Percentiles rank a stretch among this genome's conserved stretches.
These are phyloP conservation scores for Coboldia fuscipes DNA, from an alignment of 1,140 invertebrate species.

Conservation along the genomic window DNA sequence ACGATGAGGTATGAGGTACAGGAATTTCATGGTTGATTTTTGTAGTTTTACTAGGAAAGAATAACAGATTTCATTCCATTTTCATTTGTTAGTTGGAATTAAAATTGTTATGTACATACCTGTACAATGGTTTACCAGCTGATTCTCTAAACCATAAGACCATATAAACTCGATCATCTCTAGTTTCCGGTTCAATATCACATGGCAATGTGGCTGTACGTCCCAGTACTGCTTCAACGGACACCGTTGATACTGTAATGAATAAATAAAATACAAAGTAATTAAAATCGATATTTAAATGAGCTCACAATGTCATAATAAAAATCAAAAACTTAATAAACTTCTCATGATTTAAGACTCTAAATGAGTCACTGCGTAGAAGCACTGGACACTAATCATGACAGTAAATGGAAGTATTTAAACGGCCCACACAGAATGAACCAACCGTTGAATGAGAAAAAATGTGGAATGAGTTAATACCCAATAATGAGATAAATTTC, in stretches of 20 bases:
- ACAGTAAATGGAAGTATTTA: too few relatives aligned
- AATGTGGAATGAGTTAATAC: too few relatives aligned
- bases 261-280: slow-evolving; percentile 2
- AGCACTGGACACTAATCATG: too few relatives aligned
- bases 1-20: too few relatives aligned
- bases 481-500: too few relatives aligned
- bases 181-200: slow-evolving; percentile 50
- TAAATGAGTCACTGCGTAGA: too few relatives aligned
- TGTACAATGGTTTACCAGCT: slow-evolving; percentile 67
- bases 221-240: slow-evolving; percentile 59
- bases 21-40: too few relatives aligned
- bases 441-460: too few relatives aligned
- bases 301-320: neutral
- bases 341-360: too few relatives aligned
- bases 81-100: neutral
- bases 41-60: too few relatives aligned
- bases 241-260: slow-evolving; percentile 44
- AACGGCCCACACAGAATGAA: too few relatives aligned
- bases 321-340: neutral
- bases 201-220: slow-evolving; percentile 57
- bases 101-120: slow-evolving; percentile 28
- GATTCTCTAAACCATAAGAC: slow-evolving; percentile 76
- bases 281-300: neutral
- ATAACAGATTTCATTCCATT: neutral
- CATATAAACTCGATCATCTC: slow-evolving; percentile 69